Conservation (phyloP, 92 coral and sea anemone genomes). For the Epizoanthus rinbou region DNA sequence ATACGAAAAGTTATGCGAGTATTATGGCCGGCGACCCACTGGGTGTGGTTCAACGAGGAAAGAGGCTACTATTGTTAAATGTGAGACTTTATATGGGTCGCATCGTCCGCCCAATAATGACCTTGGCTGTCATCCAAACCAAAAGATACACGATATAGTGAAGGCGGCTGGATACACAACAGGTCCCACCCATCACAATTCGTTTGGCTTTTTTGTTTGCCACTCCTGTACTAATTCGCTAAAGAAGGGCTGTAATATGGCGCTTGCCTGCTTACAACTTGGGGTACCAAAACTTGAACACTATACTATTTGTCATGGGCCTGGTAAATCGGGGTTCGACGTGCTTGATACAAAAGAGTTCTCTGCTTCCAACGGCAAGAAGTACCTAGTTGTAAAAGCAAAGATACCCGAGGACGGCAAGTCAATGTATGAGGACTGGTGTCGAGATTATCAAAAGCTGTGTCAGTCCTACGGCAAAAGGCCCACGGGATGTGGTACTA, state of each 20-base stretch:
- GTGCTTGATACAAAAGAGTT: neutral
- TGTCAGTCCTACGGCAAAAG: slow-evolving; percentile 47
- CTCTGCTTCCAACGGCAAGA: slow-evolving; percentile 26
- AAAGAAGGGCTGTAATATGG: neutral
- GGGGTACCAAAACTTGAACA: slow-evolving; percentile 20
- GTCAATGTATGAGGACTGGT: slow-evolving; percentile 63
- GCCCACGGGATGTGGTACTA: slow-evolving; percentile 52
- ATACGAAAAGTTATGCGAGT: slow-evolving; percentile 51
- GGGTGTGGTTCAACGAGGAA: slow-evolving; percentile 51
- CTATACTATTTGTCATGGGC: slow-evolving; percentile 45
- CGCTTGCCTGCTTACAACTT: slow-evolving; percentile 7
- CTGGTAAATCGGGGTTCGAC: neutral
- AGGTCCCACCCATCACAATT: neutral
- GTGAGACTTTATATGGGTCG: slow-evolving; percentile 36
- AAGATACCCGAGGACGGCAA: slow-evolving; percentile 52
- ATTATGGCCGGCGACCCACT: slow-evolving; percentile 47
- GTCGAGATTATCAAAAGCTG: slow-evolving; percentile 55
- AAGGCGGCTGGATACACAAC: slow-evolving; percentile 1
- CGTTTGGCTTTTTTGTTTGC: neutral
- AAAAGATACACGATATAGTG: neutral
- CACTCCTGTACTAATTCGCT: neutral
- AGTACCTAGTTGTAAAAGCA: slow-evolving; percentile 47
- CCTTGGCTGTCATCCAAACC: slow-evolving; percentile 8
- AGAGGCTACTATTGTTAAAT: neutral
- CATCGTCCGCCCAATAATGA: slow-evolving; percentile 31